Conservation (phyloP, 1,140 invertebrate genomes). For the Papilio aristodemus region DNA sequence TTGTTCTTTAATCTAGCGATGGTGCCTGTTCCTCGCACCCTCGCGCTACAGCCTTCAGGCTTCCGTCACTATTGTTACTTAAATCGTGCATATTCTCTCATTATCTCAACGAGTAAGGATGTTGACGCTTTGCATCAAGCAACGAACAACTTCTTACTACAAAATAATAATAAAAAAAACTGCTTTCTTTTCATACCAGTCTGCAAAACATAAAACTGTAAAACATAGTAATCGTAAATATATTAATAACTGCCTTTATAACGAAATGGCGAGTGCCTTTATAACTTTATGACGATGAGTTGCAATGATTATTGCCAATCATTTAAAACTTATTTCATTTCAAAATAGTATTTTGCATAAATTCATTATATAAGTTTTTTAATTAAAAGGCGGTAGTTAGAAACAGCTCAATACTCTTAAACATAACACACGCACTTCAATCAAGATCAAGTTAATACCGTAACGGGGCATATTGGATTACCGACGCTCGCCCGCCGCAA, state of each 20-base stretch:
- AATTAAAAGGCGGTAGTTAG: neutral
- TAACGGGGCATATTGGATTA: constrained; percentile 69
- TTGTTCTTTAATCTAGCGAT: constrained; percentile 80
- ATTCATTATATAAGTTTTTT: too few species aligned
- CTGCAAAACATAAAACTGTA: too few species aligned
- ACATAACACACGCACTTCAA: constrained; percentile 18
- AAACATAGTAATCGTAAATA: too few species aligned
- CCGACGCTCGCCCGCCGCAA: constrained; percentile 61
- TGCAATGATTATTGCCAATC: too few species aligned
- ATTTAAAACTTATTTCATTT: too few species aligned
- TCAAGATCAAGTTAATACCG: constrained; percentile 53
- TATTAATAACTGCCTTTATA: too few species aligned
- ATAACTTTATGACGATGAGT: too few species aligned
- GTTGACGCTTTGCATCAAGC: neutral
- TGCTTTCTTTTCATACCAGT: too few species aligned
- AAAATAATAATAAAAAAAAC: constrained; percentile 2
- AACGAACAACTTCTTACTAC: neutral
- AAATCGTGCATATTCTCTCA: constrained; percentile 29
- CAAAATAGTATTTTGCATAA: too few species aligned
- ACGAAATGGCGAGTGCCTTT: too few species aligned
- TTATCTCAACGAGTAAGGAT: constrained; percentile 10
- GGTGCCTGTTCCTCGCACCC: constrained; percentile 47
- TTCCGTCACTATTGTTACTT: constrained; percentile 36
- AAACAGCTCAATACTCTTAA: neutral
- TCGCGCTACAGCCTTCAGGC: constrained; percentile 36